Conservation (phyloP, 2,113 vertebrate species). For the Urocolius indicus region DNA sequence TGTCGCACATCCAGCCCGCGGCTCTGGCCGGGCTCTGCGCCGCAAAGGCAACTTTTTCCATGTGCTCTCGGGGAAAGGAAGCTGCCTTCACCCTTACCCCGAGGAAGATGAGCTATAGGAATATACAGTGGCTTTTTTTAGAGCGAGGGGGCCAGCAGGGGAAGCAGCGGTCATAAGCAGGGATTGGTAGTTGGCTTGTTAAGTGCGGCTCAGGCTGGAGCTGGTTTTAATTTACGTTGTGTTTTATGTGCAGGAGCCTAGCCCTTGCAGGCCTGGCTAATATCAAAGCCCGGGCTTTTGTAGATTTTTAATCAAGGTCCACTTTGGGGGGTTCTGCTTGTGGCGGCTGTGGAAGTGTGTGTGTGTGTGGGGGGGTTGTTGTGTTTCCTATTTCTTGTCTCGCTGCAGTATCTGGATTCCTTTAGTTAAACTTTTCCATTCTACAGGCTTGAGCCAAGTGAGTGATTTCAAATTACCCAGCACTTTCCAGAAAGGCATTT, state of each 20-base stretch:
- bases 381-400: not conserved
- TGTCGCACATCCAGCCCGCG: not conserved
- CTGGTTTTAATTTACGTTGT: conserved; percentile 70
- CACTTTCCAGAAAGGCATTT: conserved; percentile 43
- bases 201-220: conserved; percentile 57
- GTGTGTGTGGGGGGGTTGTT: not conserved
- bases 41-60: conserved; percentile 29
- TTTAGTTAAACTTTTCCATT: conserved; percentile 67
- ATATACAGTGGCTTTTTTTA: conserved; percentile 35
- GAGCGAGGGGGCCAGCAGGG: conserved; percentile 41
- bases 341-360: not conserved
- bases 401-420: conserved; percentile 55
- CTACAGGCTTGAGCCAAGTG: conserved; percentile 43
- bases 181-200: conserved; percentile 42
- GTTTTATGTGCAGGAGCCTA: conserved; percentile 64
- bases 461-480: conserved; percentile 38
- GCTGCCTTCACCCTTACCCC: conserved; percentile 25
- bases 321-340: conserved; percentile 61
- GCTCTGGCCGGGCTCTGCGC: not conserved
- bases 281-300: conserved; percentile 61
- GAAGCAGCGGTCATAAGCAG: conserved; percentile 58
- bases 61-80: conserved; percentile 25
- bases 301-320: conserved; percentile 69
- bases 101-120: conserved; percentile 57
- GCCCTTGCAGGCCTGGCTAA: conserved; percentile 56